Evolutionary conservation across 2,888 invertebrate genomes (phyloP).

Genomic region (Himalopsyche anomala): DNA sequence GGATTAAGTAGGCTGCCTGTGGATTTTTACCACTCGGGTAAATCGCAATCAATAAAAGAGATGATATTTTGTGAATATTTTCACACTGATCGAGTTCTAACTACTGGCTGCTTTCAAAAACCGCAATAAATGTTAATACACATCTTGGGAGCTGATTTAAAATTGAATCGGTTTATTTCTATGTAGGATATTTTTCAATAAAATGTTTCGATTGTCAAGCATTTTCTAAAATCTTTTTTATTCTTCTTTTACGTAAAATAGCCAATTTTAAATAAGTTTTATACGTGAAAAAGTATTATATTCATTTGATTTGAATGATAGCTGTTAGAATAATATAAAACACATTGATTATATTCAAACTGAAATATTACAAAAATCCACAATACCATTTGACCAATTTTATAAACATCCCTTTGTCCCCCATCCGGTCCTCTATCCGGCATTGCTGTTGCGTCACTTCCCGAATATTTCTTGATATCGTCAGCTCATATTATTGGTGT

Average conservation of each 20-base stretch:
- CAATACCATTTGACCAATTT: no score
- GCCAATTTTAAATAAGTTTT: conserved; percentile 24
- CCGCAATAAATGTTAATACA: conserved; percentile 10
- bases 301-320: conserved; percentile 13
- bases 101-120: background rate
- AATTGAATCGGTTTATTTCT: conserved; percentile 22
- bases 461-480: no score
- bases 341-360: no score
- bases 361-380: no score
- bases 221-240: background rate
- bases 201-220: background rate
- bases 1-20: conserved; percentile 62
- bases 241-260: conserved; percentile 22
- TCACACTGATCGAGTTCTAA: conserved; percentile 12
- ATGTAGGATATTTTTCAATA: background rate
- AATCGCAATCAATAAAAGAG: conserved; percentile 22
- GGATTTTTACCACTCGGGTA: conserved; percentile 32
- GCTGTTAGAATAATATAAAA: conserved; percentile 7
- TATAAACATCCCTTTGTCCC: no score
- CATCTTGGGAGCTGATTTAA: conserved; percentile 14
- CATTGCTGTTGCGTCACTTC: no score
- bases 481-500: no score
- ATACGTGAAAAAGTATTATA: conserved; percentile 19
- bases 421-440: no score
- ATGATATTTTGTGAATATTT: conserved; percentile 45